Evolutionary conservation across 2,888 invertebrate genomes (phyloP).

Genomic region (Tenthredo notha): DNA sequence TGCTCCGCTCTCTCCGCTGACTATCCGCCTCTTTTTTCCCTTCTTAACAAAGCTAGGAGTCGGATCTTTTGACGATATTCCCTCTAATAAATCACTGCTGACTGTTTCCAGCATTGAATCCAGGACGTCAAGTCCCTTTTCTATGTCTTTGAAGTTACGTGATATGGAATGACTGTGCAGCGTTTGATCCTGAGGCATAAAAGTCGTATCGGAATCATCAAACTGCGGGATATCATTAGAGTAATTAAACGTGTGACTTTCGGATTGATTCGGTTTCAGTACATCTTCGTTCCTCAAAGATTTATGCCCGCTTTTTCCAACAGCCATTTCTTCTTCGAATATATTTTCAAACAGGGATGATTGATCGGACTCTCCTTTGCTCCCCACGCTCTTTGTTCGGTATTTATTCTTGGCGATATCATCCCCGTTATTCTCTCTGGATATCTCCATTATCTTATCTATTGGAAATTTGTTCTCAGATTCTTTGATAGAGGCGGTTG

Average conservation of each 20-base stretch:
- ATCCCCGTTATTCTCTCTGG: background rate
- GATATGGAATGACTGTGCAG: background rate
- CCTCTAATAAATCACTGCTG: background rate
- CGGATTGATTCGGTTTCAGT: background rate
- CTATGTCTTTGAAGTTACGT: background rate
- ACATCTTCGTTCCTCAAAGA: background rate
- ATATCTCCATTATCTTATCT: background rate
- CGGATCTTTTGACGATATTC: background rate
- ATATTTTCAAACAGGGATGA: background rate
- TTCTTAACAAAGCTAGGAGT: background rate
- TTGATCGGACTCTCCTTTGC: background rate
- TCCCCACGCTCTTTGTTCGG: background rate
- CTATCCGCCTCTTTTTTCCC: background rate
- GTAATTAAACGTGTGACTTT: background rate
- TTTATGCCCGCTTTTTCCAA: background rate
- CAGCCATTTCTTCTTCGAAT: background rate
- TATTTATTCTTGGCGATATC: background rate
- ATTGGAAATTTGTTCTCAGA: background rate
- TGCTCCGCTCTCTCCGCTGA: background rate
- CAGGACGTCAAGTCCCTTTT: background rate
- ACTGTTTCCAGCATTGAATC: constrained; percentile 31
- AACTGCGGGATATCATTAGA: background rate
- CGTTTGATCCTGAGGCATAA: background rate
- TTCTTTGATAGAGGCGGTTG: background rate
- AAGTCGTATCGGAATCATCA: background rate